Base-by-base conservation (phyloP, 2,888 invertebrate genomes). In the Scaptomyza cyrtandrae region DNA sequence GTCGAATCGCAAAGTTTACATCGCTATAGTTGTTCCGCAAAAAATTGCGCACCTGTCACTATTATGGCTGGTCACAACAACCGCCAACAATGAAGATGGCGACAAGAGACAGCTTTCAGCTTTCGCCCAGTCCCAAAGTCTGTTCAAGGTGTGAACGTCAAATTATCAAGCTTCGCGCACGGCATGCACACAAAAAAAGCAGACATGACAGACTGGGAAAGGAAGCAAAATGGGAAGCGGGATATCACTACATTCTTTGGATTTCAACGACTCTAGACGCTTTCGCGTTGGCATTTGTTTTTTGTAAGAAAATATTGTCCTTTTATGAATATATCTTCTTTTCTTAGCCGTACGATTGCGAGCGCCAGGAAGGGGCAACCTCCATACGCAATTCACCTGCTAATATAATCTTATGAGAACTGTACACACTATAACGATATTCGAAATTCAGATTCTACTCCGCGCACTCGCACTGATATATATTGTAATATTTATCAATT, bases 41-140 rank as follows among this genome's bases (percentile, higher is more conserved):
- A 24, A 24, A 3, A 24, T 3, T 24, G 24, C 24, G 24, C 24
- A 85, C 85, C 85, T 85, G 85, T 85, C 85, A 86, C 81, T 84
- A 75, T 81, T 86, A 84, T 76, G 84, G 85, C 86, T 84, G 86
- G 84, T 85, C 85, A 85, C 80, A 84, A 77, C 81, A 84, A 78
- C 74, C 80, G 84, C 86, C 81, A 73, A 64, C 78, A 71, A 68
- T 68, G 63, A 57, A 53, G 63, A 50, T n/a, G 55, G 10, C 53
- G 53, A 50, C 62, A 46, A 49, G 53, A 59, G 65, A 76, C n/a
- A n/a, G n/a, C n/a, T n/a, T n/a, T n/a, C 79, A 71, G 24, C 73
- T 79, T 73, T 75, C 82, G 71, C 73, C 75, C 70, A 74, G 66
- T 62, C 49, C 39, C 52, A 53, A 49, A 29, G 48, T 3, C 59